phyloP scores from a whole-genome alignment of 1,140 invertebrate species.

The Scaptomyza pallida region DNA sequence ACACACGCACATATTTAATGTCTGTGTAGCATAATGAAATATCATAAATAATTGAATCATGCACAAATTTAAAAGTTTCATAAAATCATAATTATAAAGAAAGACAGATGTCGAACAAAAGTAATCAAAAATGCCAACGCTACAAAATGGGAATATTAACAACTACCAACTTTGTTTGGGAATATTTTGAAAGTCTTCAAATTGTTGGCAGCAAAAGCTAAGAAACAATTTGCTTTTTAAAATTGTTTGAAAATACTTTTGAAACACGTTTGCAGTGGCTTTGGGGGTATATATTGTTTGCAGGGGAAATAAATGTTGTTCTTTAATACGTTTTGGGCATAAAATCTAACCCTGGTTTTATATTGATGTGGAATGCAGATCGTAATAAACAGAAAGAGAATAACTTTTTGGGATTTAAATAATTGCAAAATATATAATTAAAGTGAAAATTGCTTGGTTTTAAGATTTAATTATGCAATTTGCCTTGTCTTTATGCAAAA shows the following conservation, averaged over 20 bases:
- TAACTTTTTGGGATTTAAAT: no score
- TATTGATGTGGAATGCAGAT: no score
- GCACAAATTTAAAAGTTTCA: constrained; percentile 30
- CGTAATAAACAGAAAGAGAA: no score
- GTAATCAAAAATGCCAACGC: background rate
- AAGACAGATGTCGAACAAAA: constrained; percentile 26
- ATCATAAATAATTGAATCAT: constrained; percentile 51
- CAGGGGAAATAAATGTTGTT: no score
- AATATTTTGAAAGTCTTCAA: constrained; percentile 13
- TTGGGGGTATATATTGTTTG: background rate
- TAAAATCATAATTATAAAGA: constrained; percentile 33
- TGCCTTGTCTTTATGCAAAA: no score
- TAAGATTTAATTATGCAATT: no score
- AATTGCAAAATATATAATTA: no score
- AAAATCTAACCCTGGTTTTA: no score
- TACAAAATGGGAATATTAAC: background rate
- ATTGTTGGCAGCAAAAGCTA: constrained; percentile 5
- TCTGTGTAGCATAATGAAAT: constrained; percentile 23
- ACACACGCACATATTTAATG: background rate
- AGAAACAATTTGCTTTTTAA: constrained; percentile 21
- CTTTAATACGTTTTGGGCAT: no score
- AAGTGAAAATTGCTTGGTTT: no score
- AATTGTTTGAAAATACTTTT: constrained; percentile 38
- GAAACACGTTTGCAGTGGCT: constrained; percentile 14
- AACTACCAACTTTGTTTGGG: background rate